Base-by-base conservation (phyloP, 2,888 invertebrate genomes). In the Parapristionchus giblindavisi region DNA sequence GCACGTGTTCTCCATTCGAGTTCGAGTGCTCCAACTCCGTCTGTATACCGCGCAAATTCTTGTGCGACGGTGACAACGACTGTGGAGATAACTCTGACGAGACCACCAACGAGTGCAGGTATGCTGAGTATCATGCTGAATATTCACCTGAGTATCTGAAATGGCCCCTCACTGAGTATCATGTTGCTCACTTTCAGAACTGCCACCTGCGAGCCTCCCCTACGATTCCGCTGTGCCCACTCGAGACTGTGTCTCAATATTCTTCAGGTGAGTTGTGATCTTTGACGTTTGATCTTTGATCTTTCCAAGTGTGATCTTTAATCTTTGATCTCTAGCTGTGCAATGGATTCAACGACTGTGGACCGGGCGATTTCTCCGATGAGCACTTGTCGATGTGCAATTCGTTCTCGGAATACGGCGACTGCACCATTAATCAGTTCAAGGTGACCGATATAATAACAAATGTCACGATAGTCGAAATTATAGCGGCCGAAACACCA, bases 61-160 rank as follows among this genome's bases (percentile, higher is more conserved):
- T 96, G 81, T 97, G 94, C 87, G 96, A 96, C 81, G 96, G 95
- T 27, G 96, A 96, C 88, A 93, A 93, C 85, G 95, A 96, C 88
- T 96, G 96, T 95, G 86, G 86, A 14, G 94, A 95, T 86, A 96
- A 95, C 27, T 94, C 94, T 14, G 98, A 99, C 87, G 98, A 99
- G 87, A 94, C 96, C 0, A 91, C 93, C 0, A 94, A 95, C 0
- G 84, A 87, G 70, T 73, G 73, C 73, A 73, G 73, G 73, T 73
- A 60, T n/a, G 17, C 36, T 32, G 36, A 61, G 27, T 48, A 65
- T 32, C 29, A n/a, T 40, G n/a, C n/a, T n/a, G n/a, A n/a, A n/a
- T n/a, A n/a, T n/a, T n/a, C 27, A 38, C 38, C 63, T n/a, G n/a
- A n/a, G n/a, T n/a, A n/a, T n/a, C n/a, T n/a, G n/a, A n/a, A n/a